Conservation (phyloP, 2,888 invertebrate species). For the Agriopis aurantiaria region DNA sequence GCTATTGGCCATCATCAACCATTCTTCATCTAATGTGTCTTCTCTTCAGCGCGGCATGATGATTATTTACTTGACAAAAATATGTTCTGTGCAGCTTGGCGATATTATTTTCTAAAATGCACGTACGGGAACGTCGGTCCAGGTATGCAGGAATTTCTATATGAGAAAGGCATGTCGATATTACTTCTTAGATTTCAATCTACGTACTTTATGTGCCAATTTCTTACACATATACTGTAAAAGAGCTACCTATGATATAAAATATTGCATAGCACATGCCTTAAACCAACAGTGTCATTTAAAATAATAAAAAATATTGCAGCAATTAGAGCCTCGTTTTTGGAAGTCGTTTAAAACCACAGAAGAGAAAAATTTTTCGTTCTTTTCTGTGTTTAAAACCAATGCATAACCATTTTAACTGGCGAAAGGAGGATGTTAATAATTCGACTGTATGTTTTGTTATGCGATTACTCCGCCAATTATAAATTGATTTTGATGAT, state of each 20-base stretch:
- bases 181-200: conserved; percentile 46
- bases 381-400: too few relatives aligned
- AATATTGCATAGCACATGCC: neutral
- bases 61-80: neutral
- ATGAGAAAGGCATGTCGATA: conserved; percentile 45
- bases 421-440: too few relatives aligned
- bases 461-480: too few relatives aligned
- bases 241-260: neutral
- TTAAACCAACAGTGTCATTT: too few relatives aligned
- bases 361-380: too few relatives aligned
- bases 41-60: too few relatives aligned
- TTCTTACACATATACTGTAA: neutral
- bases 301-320: too few relatives aligned
- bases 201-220: neutral
- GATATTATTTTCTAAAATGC: conserved; percentile 25
- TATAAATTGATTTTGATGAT: too few relatives aligned
- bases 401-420: too few relatives aligned
- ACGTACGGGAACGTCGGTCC: conserved; percentile 9
- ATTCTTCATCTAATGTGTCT: neutral
- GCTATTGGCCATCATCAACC: neutral
- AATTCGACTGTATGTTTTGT: too few relatives aligned
- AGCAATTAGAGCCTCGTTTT: too few relatives aligned
- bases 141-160: conserved; percentile 46
- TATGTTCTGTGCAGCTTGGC: neutral
- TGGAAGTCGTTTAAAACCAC: too few relatives aligned